Percentiles rank a stretch among this genome's conserved stretches.
Conservation (phyloP, 2,888 invertebrate genomes). For the Plemyria rubiginata region DNA sequence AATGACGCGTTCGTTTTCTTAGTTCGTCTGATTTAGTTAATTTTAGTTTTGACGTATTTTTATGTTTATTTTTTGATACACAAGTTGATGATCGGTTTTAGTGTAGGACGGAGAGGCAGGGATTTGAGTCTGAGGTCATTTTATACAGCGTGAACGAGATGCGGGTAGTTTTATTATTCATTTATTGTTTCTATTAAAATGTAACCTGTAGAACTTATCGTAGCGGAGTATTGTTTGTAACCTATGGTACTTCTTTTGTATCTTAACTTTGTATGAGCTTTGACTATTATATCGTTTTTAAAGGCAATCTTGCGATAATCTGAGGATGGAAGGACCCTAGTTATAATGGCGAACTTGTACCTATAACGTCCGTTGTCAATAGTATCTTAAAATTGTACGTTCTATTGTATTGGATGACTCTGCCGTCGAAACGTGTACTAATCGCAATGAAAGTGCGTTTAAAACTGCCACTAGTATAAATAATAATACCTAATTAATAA, state of each 20-base stretch:
- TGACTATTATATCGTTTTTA: conserved; percentile 48
- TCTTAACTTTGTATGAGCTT: conserved; percentile 73
- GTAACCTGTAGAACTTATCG: conserved; percentile 52
- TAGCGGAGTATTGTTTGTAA: conserved; percentile 62
- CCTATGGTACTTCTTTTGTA: conserved; percentile 70
- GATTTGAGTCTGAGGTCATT: conserved; percentile 58
- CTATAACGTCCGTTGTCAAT: conserved; percentile 60
- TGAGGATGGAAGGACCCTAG: conserved; percentile 29
- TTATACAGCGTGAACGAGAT: conserved; percentile 42
- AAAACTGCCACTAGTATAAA: conserved; percentile 81
- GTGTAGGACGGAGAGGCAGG: conserved; percentile 45
- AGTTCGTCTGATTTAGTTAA: conserved; percentile 65
- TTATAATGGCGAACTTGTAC: conserved; percentile 40
- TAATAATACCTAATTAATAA: conserved; percentile 71
- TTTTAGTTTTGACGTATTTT: conserved; percentile 54
- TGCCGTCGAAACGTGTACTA: conserved; percentile 53
- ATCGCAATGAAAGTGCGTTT: conserved; percentile 59
- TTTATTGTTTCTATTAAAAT: conserved; percentile 80
- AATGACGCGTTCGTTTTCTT: conserved; percentile 62
- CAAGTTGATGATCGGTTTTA: conserved; percentile 37
- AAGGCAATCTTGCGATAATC: conserved; percentile 29
- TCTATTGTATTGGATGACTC: conserved; percentile 35
- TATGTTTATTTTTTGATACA: conserved; percentile 54
- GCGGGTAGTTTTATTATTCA: conserved; percentile 80
- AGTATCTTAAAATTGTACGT: conserved; percentile 52